Percentiles rank a stretch among this genome's conserved stretches.
Evolutionary conservation across 2,888 invertebrate species (phyloP).

Genomic region (Andricus curvator): DNA sequence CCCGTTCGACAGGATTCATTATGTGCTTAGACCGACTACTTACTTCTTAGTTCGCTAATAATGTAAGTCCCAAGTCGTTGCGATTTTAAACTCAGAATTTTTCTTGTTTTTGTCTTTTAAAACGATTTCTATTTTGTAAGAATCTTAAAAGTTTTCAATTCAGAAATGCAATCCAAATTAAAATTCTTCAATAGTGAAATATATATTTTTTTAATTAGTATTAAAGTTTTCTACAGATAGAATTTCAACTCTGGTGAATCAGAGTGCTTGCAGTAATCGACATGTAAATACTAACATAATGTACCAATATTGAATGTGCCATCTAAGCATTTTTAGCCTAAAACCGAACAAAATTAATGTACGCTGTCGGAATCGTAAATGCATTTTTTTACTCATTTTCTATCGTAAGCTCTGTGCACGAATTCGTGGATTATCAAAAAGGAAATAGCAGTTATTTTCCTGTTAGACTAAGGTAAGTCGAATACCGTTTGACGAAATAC

Average conservation of each 20-base stretch:
- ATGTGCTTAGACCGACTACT: too few relatives aligned
- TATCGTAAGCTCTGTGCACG: slow-evolving; percentile 1
- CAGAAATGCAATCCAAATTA: neutral
- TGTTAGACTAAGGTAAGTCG: slow-evolving; percentile 12
- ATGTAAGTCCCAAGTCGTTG: too few relatives aligned
- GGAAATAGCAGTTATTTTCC: slow-evolving; percentile 18
- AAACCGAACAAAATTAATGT: slow-evolving; percentile 21
- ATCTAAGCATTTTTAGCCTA: slow-evolving; percentile 48
- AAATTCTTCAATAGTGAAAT: neutral
- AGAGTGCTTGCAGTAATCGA: slow-evolving; percentile 6
- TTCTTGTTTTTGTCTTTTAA: too few relatives aligned
- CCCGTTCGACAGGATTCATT: too few relatives aligned
- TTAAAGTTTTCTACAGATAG: neutral
- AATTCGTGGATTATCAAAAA: neutral
- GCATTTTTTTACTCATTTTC: slow-evolving; percentile 18
- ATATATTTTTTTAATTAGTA: neutral
- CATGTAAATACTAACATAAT: slow-evolving; percentile 31
- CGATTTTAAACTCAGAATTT: too few relatives aligned
- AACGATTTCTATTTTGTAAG: neutral
- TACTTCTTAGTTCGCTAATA: too few relatives aligned
- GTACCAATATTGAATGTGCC: slow-evolving; percentile 51
- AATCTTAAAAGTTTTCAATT: neutral
- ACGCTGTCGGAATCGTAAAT: slow-evolving; percentile 45
- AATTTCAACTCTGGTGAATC: slow-evolving; percentile 21
- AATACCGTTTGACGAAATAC: slow-evolving; percentile 26